Conservation (phyloP, 1,140 invertebrate genomes). For the Orchesella cincta region DNA sequence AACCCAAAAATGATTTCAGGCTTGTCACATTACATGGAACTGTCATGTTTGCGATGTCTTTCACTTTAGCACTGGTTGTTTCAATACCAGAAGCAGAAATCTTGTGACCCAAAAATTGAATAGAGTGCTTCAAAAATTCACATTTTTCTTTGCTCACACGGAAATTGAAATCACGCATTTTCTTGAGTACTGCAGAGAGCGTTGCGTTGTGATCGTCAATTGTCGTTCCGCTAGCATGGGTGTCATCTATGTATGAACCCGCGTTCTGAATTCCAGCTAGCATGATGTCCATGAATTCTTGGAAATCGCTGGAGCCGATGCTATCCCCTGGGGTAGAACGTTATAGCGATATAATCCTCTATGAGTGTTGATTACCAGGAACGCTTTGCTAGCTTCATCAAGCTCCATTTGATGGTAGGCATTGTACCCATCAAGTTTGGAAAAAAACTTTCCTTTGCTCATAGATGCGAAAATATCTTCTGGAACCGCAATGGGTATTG, state of each 20-base stretch:
- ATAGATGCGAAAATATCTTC: slow-evolving; percentile 39
- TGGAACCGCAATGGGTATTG: slow-evolving; percentile 48
- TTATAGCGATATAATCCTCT: slow-evolving; percentile 54
- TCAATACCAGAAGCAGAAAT: slow-evolving; percentile 52
- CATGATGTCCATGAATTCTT: neutral
- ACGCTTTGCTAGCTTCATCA: slow-evolving; percentile 47
- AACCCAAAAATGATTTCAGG: slow-evolving; percentile 38
- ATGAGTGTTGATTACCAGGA: slow-evolving; percentile 54
- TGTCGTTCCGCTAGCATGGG: no score
- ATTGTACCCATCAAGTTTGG: slow-evolving; percentile 52
- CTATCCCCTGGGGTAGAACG: slow-evolving; percentile 51
- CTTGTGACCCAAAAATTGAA: slow-evolving; percentile 53
- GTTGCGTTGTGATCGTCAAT: neutral
- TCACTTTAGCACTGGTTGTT: slow-evolving; percentile 30
- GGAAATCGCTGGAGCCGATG: slow-evolving; percentile 55
- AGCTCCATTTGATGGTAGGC: slow-evolving; percentile 53
- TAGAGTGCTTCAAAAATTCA: neutral
- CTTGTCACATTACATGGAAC: neutral
- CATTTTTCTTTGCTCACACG: neutral
- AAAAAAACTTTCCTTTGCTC: slow-evolving; percentile 46
- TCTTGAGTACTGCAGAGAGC: neutral
- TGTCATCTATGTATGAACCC: slow-evolving; percentile 54
- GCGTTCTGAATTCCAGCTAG: slow-evolving; percentile 52
- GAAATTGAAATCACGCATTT: neutral
- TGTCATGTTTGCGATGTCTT: neutral